A percentile compares a stretch with the other conserved stretches of the same genome.
phyloP scores from a whole-genome alignment of 2,797 vertebrate species.

The Mareca penelope region DNA sequence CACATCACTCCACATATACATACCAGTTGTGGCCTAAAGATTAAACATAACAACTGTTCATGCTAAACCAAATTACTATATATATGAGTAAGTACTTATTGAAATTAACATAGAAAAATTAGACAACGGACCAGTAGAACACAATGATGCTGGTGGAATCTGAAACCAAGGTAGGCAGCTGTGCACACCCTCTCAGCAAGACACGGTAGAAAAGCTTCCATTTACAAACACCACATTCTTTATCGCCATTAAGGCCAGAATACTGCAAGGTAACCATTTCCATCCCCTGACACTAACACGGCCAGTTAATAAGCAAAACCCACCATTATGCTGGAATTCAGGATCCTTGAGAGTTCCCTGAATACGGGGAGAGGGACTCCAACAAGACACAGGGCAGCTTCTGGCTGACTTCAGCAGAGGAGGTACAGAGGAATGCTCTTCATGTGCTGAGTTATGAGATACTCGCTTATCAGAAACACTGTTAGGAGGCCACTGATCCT shows the following conservation, averaged over 20 bases:
- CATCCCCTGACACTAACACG: background rate
- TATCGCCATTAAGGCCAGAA: background rate
- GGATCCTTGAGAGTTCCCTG: constrained; percentile 83
- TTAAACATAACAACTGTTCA: background rate
- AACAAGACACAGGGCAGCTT: background rate
- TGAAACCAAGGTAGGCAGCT: background rate
- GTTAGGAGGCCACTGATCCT: constrained; percentile 64
- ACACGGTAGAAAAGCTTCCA: background rate
- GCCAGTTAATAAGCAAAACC: constrained; percentile 2
- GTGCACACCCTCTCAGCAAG: background rate
- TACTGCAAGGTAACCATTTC: background rate
- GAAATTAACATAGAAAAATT: background rate
- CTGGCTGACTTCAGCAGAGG: constrained; percentile 17
- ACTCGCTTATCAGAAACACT: background rate
- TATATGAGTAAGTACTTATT: background rate
- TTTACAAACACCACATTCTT: background rate
- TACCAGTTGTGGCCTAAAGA: background rate
- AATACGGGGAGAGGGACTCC: constrained; percentile 78
- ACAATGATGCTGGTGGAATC: background rate
- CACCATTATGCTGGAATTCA: constrained; percentile 89
- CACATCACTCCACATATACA: background rate
- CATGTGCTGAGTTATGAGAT: constrained; percentile 27
- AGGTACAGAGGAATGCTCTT: background rate
- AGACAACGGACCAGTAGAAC: background rate
- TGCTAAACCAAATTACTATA: background rate